A percentile compares a stretch with the other conserved stretches of the same genome.
Evolutionary conservation across 1,140 invertebrate genomes (phyloP).

Genomic region (Dufourea novaeangliae): DNA sequence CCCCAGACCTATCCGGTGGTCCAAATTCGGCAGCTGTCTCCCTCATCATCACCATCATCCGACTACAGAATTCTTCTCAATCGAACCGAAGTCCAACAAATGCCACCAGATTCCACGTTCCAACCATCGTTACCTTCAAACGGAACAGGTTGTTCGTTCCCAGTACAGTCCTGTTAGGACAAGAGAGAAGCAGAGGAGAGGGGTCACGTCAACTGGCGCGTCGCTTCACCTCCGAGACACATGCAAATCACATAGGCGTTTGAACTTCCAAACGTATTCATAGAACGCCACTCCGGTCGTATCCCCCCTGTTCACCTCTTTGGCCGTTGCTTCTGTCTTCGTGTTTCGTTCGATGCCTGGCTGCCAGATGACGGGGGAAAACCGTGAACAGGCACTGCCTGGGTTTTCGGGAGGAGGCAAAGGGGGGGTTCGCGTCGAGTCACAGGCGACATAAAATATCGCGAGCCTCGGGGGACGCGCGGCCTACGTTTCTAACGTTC

Average conservation of each 20-base stretch:
- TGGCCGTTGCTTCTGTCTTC: slow-evolving; percentile 36
- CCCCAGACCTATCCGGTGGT: no score
- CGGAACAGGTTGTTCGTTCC: slow-evolving; percentile 15
- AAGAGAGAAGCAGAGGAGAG: background rate
- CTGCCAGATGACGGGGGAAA: slow-evolving; percentile 27
- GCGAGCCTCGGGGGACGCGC: slow-evolving; percentile 58
- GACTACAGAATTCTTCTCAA: no score
- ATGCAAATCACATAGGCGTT: slow-evolving; percentile 71
- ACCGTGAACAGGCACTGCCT: slow-evolving; percentile 36
- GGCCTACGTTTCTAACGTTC: slow-evolving; percentile 35
- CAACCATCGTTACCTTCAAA: slow-evolving; percentile 3
- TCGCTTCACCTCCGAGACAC: slow-evolving; percentile 45
- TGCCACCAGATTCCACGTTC: no score
- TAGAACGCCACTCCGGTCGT: slow-evolving; percentile 64
- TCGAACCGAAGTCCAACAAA: no score
- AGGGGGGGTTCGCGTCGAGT: slow-evolving; percentile 41
- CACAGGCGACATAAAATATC: slow-evolving; percentile 69
- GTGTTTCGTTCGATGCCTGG: slow-evolving; percentile 52
- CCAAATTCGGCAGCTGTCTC: no score
- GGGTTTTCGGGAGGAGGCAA: background rate
- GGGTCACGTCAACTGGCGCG: background rate
- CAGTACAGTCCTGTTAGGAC: background rate
- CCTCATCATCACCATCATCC: no score
- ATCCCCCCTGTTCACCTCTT: slow-evolving; percentile 47
- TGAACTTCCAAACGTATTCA: slow-evolving; percentile 74